Evolutionary conservation across 2,113 vertebrate species (phyloP).

Genomic region (Calidris pygmaea): DNA sequence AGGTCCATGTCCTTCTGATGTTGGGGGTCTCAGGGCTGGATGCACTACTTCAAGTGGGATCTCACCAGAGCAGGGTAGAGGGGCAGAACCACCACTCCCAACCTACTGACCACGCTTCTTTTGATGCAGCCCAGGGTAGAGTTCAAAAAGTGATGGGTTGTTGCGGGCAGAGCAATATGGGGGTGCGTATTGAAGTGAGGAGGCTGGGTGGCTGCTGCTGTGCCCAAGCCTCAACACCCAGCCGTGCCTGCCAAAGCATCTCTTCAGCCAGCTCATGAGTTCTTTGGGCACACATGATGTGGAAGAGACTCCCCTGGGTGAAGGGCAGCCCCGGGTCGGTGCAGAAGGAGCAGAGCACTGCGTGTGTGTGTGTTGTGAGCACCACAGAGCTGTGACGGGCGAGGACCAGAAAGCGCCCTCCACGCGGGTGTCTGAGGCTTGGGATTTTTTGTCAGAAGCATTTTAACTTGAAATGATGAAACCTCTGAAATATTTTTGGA

Average conservation of each 20-base stretch:
- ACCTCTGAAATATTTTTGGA: neutral
- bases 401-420: neutral
- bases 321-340: too few species aligned
- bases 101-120: neutral
- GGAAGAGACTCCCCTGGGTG: rapidly evolving
- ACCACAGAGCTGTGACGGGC: rapidly evolving
- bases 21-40: neutral
- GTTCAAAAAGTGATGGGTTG: neutral
- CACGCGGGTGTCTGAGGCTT: neutral
- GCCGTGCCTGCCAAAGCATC: neutral
- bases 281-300: rapidly evolving
- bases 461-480: neutral
- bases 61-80: neutral
- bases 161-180: rapidly evolving
- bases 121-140: neutral
- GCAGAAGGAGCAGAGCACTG: neutral
- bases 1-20: neutral
- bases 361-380: rapidly evolving
- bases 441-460: neutral
- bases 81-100: neutral
- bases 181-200: neutral
- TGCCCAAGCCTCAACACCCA: neutral
- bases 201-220: neutral
- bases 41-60: neutral
- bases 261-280: neutral